Percentiles rank a stretch among this genome's conserved stretches.
Conservation (phyloP, 2,797 vertebrate genomes). For the Capromys pilorides region DNA sequence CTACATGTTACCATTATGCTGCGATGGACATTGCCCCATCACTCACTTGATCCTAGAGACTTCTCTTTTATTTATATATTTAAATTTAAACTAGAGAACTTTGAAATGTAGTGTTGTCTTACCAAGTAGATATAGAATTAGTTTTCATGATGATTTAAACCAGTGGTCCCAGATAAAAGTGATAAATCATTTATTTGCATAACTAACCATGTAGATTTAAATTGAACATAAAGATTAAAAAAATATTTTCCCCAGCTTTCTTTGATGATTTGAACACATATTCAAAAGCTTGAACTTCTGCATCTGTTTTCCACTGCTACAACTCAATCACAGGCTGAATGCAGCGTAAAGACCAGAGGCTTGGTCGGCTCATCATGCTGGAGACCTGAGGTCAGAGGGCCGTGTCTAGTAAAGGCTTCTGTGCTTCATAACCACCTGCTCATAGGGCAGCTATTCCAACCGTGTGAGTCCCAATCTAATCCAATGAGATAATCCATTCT, state of each 20-base stretch:
- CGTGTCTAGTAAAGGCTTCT: not conserved
- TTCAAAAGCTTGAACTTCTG: not conserved
- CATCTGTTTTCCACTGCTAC: not conserved
- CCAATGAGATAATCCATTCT: not conserved
- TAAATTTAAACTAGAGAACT: constrained; percentile 52
- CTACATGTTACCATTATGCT: not conserved
- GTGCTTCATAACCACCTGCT: not conserved
- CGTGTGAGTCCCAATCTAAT: not conserved
- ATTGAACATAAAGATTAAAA: constrained; percentile 66
- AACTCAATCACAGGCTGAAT: not conserved
- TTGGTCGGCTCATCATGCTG: not conserved
- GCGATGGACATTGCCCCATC: not conserved
- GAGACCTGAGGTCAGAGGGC: not conserved
- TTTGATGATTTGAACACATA: constrained; percentile 28
- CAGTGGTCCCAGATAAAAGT: constrained; percentile 73
- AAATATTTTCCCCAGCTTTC: constrained; percentile 32
- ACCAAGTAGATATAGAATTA: constrained; percentile 45
- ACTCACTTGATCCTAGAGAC: not conserved
- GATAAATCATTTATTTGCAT: constrained; percentile 79
- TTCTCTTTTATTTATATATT: not conserved
- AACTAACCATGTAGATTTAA: constrained; percentile 78
- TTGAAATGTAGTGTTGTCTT: constrained; percentile 67
- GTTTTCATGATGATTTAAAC: constrained; percentile 75
- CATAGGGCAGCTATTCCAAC: not conserved
- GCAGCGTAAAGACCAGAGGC: not conserved